Conservation (phyloP, 1,140 invertebrate species). For the Hormaphis cornu region DNA sequence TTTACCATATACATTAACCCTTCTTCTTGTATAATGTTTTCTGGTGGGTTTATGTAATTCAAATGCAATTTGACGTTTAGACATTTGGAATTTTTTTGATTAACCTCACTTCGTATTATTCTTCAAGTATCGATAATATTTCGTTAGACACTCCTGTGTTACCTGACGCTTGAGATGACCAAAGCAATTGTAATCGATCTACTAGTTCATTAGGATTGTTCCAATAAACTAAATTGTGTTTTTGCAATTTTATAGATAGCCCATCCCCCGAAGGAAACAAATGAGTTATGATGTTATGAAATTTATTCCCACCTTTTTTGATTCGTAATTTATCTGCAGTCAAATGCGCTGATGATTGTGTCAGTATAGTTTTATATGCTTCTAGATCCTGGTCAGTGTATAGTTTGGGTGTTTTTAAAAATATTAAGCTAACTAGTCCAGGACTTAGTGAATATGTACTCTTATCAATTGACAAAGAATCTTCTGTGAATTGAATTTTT, state of each 20-base stretch:
- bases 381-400: not conserved
- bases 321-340: not conserved
- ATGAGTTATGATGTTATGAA: not conserved
- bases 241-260: not conserved
- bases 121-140: conserved; percentile 43
- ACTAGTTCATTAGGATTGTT: conserved; percentile 43
- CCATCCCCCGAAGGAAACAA: not conserved
- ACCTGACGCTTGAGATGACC: conserved; percentile 40
- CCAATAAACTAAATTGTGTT: conserved; percentile 37
- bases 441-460: not conserved
- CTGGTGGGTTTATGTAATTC: conserved; percentile 35
- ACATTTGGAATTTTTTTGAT: not conserved
- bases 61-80: not conserved
- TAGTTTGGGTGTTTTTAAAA: not conserved
- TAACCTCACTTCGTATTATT: conserved; percentile 37
- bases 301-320: not conserved
- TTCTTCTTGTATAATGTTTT: conserved; percentile 33
- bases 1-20: conserved; percentile 31
- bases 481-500: not conserved
- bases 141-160: conserved; percentile 41
- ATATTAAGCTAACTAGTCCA: not conserved
- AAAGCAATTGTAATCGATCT: conserved; percentile 39
- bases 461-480: not conserved
- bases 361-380: not conserved
- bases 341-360: not conserved